Percentiles rank a stretch among this genome's conserved stretches.
Conservation (phyloP, 92 coral and sea anemone genomes). For the Actinernus sp. region DNA sequence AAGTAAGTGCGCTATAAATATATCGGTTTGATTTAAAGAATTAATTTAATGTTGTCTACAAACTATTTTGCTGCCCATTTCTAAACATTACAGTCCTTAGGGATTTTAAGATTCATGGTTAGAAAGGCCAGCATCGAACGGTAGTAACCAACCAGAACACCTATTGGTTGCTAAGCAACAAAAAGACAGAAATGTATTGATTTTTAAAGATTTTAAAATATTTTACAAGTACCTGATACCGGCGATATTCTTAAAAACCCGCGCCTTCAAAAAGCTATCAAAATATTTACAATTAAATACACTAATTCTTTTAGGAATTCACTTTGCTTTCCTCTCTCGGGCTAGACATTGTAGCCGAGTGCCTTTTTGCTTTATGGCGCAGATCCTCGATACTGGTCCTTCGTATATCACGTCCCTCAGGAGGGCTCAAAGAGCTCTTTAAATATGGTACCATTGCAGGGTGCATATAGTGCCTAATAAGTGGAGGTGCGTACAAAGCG, state of each 20-base stretch:
- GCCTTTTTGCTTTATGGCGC: constrained; percentile 81
- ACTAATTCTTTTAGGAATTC: background rate
- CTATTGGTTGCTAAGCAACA: too few relatives aligned
- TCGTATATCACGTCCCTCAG: constrained; percentile 66
- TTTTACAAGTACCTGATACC: background rate
- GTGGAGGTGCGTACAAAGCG: constrained; percentile 59
- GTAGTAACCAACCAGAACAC: too few relatives aligned
- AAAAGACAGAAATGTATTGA: background rate
- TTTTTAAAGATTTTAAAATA: background rate
- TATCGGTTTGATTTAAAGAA: too few relatives aligned
- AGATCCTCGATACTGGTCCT: constrained; percentile 86
- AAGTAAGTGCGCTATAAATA: too few relatives aligned
- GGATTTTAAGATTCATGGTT: too few relatives aligned
- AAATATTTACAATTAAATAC: background rate
- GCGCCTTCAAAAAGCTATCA: background rate
- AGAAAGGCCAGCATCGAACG: too few relatives aligned
- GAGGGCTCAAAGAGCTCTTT: constrained; percentile 51
- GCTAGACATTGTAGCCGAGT: constrained; percentile 28
- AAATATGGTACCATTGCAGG: constrained; percentile 77
- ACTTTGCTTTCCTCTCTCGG: constrained; percentile 10
- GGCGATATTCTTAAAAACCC: too few relatives aligned
- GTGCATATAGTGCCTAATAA: constrained; percentile 70
- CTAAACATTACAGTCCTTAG: too few relatives aligned
- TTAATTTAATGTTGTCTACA: too few relatives aligned
- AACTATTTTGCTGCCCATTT: too few relatives aligned